Percentiles rank a stretch among this genome's conserved stretches.
Evolutionary conservation across 2,113 vertebrate genomes (phyloP).

Genomic region (Hydrochoerus hydrochaeris): DNA sequence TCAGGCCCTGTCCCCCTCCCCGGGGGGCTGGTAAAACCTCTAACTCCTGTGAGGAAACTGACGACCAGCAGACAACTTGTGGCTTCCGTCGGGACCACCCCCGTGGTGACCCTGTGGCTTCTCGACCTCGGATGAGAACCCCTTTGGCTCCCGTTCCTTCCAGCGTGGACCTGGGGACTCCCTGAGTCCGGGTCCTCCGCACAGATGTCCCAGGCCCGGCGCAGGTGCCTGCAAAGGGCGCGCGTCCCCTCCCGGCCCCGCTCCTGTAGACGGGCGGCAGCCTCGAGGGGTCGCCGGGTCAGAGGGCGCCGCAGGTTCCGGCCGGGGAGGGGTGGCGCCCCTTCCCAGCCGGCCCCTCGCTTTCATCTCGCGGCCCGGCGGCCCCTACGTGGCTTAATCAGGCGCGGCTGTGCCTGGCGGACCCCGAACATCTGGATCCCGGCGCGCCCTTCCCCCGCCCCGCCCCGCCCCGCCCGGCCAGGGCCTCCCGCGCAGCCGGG

Average conservation of each 20-base stretch:
- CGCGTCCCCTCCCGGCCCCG: not conserved
- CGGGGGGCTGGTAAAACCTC: not conserved
- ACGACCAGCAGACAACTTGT: not conserved
- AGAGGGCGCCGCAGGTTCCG: slow-evolving; percentile 69
- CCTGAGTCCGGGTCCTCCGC: not conserved
- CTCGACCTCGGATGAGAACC: not conserved
- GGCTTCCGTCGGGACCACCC: not conserved
- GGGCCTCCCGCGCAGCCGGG: slow-evolving; percentile 29
- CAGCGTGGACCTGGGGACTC: not conserved
- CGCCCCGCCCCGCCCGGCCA: slow-evolving; percentile 41
- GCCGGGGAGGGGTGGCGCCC: slow-evolving; percentile 39
- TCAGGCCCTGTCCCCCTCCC: not conserved
- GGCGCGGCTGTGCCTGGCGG: slow-evolving; percentile 80
- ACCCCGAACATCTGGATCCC: slow-evolving; percentile 79
- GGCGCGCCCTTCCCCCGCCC: slow-evolving; percentile 72
- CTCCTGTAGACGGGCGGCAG: slow-evolving; percentile 41
- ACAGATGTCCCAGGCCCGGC: not conserved
- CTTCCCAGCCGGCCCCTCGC: slow-evolving; percentile 8
- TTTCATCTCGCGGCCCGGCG: slow-evolving; percentile 77
- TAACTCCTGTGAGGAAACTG: slow-evolving; percentile 6
- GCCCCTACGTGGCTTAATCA: slow-evolving; percentile 82
- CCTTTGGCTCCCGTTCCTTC: not conserved
- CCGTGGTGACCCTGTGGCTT: not conserved
- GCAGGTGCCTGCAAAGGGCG: slow-evolving; percentile 64
- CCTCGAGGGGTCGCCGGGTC: slow-evolving; percentile 41